phyloP scores from a whole-genome alignment of 2,113 vertebrate genomes.

The Pluvialis apricaria region DNA sequence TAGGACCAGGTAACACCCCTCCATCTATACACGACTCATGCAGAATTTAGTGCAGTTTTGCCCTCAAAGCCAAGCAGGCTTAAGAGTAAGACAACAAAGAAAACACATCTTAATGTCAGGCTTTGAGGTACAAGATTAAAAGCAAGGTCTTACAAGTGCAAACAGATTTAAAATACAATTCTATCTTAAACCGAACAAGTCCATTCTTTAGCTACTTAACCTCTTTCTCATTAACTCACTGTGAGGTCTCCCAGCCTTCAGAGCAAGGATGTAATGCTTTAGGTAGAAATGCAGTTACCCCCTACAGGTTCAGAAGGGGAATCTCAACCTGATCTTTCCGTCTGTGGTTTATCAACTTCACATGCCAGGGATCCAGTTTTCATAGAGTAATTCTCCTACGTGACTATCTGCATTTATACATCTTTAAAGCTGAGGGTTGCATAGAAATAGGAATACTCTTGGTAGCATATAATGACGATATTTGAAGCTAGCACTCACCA shows the following conservation, averaged over 20 bases:
- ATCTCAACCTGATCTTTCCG: neutral
- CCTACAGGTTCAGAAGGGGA: neutral
- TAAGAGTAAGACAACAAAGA: neutral
- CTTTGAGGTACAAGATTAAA: neutral
- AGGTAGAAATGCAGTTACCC: neutral
- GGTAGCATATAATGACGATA: neutral
- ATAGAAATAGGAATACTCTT: neutral
- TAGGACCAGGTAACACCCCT: neutral
- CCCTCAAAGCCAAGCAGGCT: neutral
- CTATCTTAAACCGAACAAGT: neutral
- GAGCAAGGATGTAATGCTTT: neutral
- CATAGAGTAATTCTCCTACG: neutral
- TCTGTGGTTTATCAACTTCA: neutral
- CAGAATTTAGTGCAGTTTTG: neutral
- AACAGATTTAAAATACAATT: neutral
- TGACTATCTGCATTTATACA: neutral
- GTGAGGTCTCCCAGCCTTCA: neutral
- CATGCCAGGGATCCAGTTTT: neutral
- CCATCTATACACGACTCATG: neutral
- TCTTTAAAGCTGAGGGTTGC: neutral
- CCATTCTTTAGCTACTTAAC: neutral
- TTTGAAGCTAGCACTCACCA: neutral
- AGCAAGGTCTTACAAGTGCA: neutral
- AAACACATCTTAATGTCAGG: neutral
- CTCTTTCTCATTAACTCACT: neutral